Base-by-base conservation (phyloP, 2,797 vertebrate genomes). In the Tokudaia tokunoshimensis region DNA sequence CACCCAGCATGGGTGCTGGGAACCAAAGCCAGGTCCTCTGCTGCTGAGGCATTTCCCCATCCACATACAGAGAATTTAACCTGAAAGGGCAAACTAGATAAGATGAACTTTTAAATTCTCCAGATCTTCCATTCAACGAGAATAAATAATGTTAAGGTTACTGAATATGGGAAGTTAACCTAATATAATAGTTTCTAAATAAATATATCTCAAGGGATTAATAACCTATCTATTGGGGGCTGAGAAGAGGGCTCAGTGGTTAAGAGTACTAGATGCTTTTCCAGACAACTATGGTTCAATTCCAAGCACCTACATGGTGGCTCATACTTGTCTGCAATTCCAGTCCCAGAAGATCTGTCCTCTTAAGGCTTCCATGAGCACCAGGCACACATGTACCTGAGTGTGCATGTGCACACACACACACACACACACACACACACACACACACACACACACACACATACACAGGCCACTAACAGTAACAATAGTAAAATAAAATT, bases 71-170 rank as follows among this genome's bases (percentile, higher is more conserved):
- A 50, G 1, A 78, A 90, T 57, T 88, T 91, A 86, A 82, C 67
- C 63, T 65, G 78, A 76, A 93, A 52, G 0, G 63, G 47, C 65
- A 96, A 86, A 79, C 1, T 31, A 90, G 31, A 72, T 12, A 19
- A 34, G 44, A 26, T 31, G 76, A 61, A 1, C 1, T 4, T 92
- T 92, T 65, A 47, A 59, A 59, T 52, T 92, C 93, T 89, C 91
- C n/a, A 81, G 29, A 57, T 79, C 31, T 65, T 41, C 63, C 19
- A 79, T 91, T 83, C 15, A 75, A 20, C 50, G n/a, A 87, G 13
- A 95, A 97, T 81, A 96, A 92, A 67, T 72, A 85, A 50, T 86
- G 44, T 3, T 50, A 79, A 31, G 29, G 3, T 87, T 83, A 55
- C 17, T 70, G 34, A 89, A 65, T 19, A 59, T 2, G 15, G 26